A percentile compares a stretch with the other conserved stretches of the same genome.
phyloP scores from a whole-genome alignment of 2,888 invertebrate species.

The Plebejus melissa region DNA sequence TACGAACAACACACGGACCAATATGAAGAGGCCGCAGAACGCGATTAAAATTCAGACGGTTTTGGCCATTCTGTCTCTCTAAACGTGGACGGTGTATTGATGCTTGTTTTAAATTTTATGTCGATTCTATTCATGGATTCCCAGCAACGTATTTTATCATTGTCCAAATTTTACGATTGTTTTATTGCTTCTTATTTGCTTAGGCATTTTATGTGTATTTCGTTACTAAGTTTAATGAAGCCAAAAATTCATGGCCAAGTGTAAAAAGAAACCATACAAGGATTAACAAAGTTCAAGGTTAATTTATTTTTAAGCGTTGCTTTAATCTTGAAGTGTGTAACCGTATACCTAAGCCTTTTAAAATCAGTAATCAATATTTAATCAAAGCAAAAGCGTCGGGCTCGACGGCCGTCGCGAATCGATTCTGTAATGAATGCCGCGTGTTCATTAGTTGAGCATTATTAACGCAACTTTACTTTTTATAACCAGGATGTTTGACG shows the following conservation, averaged over 20 bases:
- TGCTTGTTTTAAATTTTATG: constrained; percentile 10
- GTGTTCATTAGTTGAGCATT: constrained; percentile 11
- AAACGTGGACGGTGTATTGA: constrained; percentile 12
- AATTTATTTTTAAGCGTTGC: constrained; percentile 4
- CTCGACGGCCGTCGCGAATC: constrained; percentile 52
- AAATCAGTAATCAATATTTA: constrained; percentile 51
- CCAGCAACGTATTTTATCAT: constrained; percentile 7
- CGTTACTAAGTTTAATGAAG: neutral
- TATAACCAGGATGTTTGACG: constrained; percentile 1
- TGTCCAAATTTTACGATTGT: constrained; percentile 20
- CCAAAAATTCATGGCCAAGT: neutral
- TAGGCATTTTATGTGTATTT: neutral
- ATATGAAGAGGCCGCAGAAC: neutral
- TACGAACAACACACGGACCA: neutral
- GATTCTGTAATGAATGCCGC: constrained; percentile 41
- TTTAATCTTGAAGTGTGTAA: neutral
- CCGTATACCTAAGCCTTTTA: constrained; percentile 7
- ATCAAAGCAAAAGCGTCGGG: constrained; percentile 50
- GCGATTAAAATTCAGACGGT: constrained; percentile 15
- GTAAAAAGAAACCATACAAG: neutral
- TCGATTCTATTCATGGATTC: constrained; percentile 19
- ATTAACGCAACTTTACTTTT: neutral
- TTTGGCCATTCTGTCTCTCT: constrained; percentile 15
- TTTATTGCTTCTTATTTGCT: constrained; percentile 2
- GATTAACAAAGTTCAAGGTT: neutral